phyloP scores from a whole-genome alignment of 64 coral and sea anemone species.

The Cladopsammia gracilis region DNA sequence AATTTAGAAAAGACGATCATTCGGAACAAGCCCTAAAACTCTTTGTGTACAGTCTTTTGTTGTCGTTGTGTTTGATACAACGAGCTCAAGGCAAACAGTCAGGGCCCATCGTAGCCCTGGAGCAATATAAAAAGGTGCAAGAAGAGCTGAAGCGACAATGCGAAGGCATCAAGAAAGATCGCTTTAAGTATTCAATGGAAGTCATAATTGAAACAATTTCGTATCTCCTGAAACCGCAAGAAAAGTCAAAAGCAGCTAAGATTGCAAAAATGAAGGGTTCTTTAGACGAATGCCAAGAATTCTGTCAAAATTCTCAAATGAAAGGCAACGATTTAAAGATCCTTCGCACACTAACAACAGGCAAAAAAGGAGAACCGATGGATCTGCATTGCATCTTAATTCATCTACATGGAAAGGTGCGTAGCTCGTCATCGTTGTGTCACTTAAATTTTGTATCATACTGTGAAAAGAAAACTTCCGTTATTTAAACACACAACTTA shows the following conservation, averaged over 20 bases:
- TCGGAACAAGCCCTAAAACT: background rate
- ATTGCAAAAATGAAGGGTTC: background rate
- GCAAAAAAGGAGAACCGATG: background rate
- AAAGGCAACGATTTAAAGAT: background rate
- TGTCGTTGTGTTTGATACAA: background rate
- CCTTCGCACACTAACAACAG: background rate
- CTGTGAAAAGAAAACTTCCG: too few relatives aligned
- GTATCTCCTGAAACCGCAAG: background rate
- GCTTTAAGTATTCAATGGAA: background rate
- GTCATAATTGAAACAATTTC: background rate
- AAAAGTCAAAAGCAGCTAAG: background rate
- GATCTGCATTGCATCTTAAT: slow-evolving; percentile 2
- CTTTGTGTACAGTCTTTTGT: background rate
- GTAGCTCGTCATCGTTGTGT: background rate
- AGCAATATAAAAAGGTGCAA: background rate
- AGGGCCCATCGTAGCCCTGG: background rate
- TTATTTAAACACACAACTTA: too few relatives aligned
- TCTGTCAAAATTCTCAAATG: background rate
- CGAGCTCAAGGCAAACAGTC: background rate
- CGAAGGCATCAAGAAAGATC: background rate
- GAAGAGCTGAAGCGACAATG: background rate
- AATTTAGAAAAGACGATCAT: background rate
- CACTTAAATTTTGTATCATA: too few relatives aligned
- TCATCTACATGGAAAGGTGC: slow-evolving; percentile 19
- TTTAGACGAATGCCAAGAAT: slow-evolving; percentile 7